Conservation (phyloP, 2,797 vertebrate species). For the Aeoliscus strigatus region DNA sequence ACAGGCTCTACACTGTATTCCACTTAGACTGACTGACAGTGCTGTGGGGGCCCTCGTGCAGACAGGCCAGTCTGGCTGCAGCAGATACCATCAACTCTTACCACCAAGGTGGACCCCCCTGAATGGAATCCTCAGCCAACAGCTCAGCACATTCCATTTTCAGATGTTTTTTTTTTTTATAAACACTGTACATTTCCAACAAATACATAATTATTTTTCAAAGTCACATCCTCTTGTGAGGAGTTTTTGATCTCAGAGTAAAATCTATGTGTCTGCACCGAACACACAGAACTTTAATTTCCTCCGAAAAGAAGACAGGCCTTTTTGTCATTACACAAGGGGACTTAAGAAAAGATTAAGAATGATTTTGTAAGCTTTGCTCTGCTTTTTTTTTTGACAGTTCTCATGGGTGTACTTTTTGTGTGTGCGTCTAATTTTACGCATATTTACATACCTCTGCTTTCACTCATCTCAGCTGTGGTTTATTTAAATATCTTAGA, state of each 20-base stretch:
- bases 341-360: slow-evolving; percentile 3
- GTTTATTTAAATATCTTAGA: slow-evolving; percentile 17
- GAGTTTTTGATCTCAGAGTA: slow-evolving; percentile 20
- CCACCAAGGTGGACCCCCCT: too few species aligned
- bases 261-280: slow-evolving; percentile 17
- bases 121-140: too few species aligned
- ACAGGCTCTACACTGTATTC: slow-evolving; percentile 60
- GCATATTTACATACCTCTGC: slow-evolving; percentile 6
- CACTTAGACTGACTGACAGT: slow-evolving; percentile 26
- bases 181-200: slow-evolving; percentile 32
- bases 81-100: slow-evolving; percentile 1
- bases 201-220: slow-evolving; percentile 41
- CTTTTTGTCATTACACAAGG: slow-evolving; percentile 11
- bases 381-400: too few species aligned
- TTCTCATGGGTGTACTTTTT: background rate
- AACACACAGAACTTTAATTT: slow-evolving; percentile 1
- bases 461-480: slow-evolving; percentile 9
- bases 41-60: slow-evolving; percentile 20
- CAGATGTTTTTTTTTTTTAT: slow-evolving; percentile 21
- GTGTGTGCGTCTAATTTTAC: slow-evolving; percentile 13
- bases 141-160: slow-evolving; percentile 21
- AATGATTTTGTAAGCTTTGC: slow-evolving; percentile 7
- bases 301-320: slow-evolving; percentile 10
- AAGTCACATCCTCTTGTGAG: slow-evolving; percentile 30
- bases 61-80: slow-evolving; percentile 22